Evolutionary conservation across 1,140 invertebrate species (phyloP).

Genomic region (Mylabris phalerata): DNA sequence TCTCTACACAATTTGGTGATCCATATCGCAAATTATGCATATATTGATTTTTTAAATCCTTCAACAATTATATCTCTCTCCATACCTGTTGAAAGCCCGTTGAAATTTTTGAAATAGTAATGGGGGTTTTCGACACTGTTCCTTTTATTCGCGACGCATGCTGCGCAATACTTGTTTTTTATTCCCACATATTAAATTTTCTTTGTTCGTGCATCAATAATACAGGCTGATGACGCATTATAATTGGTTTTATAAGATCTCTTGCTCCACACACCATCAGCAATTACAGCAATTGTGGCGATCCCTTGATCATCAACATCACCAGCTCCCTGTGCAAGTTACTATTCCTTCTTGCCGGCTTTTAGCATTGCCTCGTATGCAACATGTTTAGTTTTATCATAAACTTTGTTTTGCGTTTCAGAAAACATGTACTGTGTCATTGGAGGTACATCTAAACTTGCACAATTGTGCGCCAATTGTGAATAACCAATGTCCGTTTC

Average conservation of each 20-base stretch:
- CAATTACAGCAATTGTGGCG: slow-evolving; percentile 18
- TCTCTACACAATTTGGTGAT: slow-evolving; percentile 15
- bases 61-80: slow-evolving; percentile 1
- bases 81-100: not conserved
- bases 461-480: no score
- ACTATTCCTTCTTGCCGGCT: no score
- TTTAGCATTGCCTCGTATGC: no score
- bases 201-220: slow-evolving; percentile 34
- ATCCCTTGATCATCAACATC: slow-evolving; percentile 22
- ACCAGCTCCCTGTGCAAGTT: slow-evolving; percentile 17
- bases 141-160: slow-evolving; percentile 32
- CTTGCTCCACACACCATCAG: slow-evolving; percentile 28
- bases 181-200: slow-evolving; percentile 36
- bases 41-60: not conserved
- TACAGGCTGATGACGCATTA: slow-evolving; percentile 28
- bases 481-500: no score
- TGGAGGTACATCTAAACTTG: no score
- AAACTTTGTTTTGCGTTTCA: no score
- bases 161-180: slow-evolving; percentile 34
- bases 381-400: no score
- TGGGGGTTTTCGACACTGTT: not conserved
- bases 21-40: not conserved
- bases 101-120: slow-evolving; percentile 2
- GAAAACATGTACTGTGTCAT: no score
- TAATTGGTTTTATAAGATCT: slow-evolving; percentile 29